Evolutionary conservation across 2,888 invertebrate genomes (phyloP).

Genomic region (Heteropelma amictum): DNA sequence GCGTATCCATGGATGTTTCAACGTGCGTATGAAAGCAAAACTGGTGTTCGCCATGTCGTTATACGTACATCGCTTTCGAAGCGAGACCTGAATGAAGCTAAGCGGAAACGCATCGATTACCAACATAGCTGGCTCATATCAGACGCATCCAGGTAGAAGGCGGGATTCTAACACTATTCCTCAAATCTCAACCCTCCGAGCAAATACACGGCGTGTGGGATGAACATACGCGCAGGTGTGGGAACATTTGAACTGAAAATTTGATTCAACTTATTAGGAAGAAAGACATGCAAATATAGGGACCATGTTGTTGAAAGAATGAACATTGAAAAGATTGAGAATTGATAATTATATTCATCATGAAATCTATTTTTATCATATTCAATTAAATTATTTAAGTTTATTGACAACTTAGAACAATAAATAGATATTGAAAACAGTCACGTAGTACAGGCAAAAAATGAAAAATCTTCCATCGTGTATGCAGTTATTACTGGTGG

Average conservation of each 20-base stretch:
- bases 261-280: too few species aligned
- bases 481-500: too few species aligned
- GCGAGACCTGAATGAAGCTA: constrained; percentile 8
- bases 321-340: too few species aligned
- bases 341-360: too few species aligned
- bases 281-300: too few species aligned
- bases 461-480: too few species aligned
- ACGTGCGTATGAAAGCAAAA: constrained; percentile 32
- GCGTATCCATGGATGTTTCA: neutral
- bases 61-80: constrained; percentile 5
- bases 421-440: too few species aligned
- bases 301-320: too few species aligned
- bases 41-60: constrained; percentile 29
- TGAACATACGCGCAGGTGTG: neutral
- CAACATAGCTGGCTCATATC: constrained; percentile 53
- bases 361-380: too few species aligned
- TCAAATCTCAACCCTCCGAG: constrained; percentile 34
- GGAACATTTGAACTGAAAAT: neutral
- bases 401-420: too few species aligned
- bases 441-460: too few species aligned
- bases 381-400: too few species aligned
- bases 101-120: constrained; percentile 67
- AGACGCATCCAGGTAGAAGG: neutral
- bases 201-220: neutral
- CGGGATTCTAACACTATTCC: constrained; percentile 33